phyloP scores from a whole-genome alignment of 2,113 vertebrate species.

The Balaenoptera acutorostrata region DNA sequence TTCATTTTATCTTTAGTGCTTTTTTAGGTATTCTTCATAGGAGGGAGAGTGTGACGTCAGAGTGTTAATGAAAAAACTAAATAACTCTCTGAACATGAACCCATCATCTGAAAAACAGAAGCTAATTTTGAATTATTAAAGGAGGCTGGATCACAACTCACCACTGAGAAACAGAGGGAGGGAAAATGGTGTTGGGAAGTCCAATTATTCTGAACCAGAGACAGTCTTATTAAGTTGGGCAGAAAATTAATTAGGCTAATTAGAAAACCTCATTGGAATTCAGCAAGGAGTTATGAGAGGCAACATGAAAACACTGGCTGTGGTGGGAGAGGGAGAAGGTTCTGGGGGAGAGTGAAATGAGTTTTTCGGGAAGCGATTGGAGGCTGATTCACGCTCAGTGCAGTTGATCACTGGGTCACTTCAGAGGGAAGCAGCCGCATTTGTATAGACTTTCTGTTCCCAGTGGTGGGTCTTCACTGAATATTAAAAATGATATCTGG shows the following conservation, averaged over 20 bases:
- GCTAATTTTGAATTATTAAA: constrained; percentile 80
- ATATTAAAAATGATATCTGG: constrained; percentile 46
- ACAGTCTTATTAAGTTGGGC: constrained; percentile 87
- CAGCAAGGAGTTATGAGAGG: constrained; percentile 79
- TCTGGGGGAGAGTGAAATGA: constrained; percentile 46
- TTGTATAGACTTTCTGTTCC: constrained; percentile 50
- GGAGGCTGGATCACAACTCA: constrained; percentile 67
- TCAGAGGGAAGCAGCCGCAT: background rate
- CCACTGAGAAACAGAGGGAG: constrained; percentile 73
- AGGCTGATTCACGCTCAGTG: background rate
- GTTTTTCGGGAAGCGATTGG: constrained; percentile 40
- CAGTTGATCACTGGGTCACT: background rate
- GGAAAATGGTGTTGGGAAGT: constrained; percentile 80
- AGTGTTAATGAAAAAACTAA: constrained; percentile 82
- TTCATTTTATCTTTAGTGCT: constrained; percentile 18
- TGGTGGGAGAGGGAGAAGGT: background rate
- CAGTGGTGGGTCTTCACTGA: constrained; percentile 43
- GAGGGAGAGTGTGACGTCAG: constrained; percentile 38
- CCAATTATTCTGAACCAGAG: constrained; percentile 84
- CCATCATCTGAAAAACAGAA: constrained; percentile 73
- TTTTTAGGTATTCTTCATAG: constrained; percentile 40
- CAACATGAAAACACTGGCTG: constrained; percentile 44
- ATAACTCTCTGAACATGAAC: constrained; percentile 73
- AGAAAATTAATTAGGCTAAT: constrained; percentile 89
- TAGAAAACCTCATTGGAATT: constrained; percentile 85